These are phyloP conservation scores for Corythoichthys haematopterus DNA, from an alignment of 2,113 vertebrate species.

Conservation along the genomic window DNA sequence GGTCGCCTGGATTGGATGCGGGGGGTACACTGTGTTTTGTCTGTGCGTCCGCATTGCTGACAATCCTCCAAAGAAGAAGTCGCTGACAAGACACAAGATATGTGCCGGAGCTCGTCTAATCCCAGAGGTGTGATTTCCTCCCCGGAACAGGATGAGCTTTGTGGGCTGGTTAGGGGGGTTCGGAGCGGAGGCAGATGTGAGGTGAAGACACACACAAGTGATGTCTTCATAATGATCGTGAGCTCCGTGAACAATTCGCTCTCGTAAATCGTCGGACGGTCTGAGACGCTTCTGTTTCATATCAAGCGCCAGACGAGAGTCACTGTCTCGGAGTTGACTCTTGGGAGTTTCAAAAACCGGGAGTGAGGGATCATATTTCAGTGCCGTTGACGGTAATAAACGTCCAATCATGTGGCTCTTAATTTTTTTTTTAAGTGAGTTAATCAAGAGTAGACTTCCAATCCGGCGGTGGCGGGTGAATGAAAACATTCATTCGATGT, in stretches of 20 bases:
- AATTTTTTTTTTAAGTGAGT: too few relatives aligned
- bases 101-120: constrained; percentile 28
- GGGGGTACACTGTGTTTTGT: constrained; percentile 27
- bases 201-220: constrained; percentile 48
- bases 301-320: constrained; percentile 55
- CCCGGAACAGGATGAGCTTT: constrained; percentile 40
- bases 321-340: constrained; percentile 4
- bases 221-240: constrained; percentile 66
- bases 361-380: too few relatives aligned
- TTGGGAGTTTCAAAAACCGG: neutral
- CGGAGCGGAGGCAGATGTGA: constrained; percentile 61
- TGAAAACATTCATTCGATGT: too few relatives aligned
- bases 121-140: constrained; percentile 30
- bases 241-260: constrained; percentile 67
- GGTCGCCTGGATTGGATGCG: neutral
- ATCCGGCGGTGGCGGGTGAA: too few relatives aligned
- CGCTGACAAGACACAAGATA: constrained; percentile 23
- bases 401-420: too few relatives aligned
- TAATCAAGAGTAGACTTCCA: too few relatives aligned
- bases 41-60: constrained; percentile 10
- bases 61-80: constrained; percentile 25
- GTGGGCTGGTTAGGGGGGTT: constrained; percentile 29
- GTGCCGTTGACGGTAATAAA: too few relatives aligned
- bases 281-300: constrained; percentile 61
- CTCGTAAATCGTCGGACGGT: constrained; percentile 27